Evolutionary conservation across 2,113 vertebrate genomes (phyloP), one percentile per base, ranked within the genome.

Genomic region (Siphamia tubifer): DNA sequence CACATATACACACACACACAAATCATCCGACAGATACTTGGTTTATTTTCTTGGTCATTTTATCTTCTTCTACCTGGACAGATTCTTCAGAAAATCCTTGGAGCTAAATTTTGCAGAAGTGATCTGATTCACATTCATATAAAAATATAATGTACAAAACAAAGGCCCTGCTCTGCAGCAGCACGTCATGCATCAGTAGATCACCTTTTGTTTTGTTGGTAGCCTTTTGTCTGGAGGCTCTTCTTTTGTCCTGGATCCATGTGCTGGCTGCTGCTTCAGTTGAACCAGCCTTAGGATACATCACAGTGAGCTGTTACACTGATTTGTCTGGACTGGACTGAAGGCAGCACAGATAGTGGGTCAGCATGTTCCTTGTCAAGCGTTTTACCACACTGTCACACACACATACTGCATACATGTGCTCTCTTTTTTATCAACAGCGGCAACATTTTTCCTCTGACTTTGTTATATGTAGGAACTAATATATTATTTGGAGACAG

Each of bases 261-360:
- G 36, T 23, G 8, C 20, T 36, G 44, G 21, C 31, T 44, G 25
- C 43, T 19, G 62, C 58, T 61, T 73, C 35, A 24, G 51, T 35
- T 12, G 24, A 73, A 39, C 49, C 20, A 21, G 55, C 70, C 67
- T 35, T 15, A 42, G 69, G 73, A 48, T 5, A 45, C 62, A 28
- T 53, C 67, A 35, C 35, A 12, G 17, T n/a, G 44, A 38, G 15
- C 53, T 1, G 0, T 82, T 35, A 77, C 84, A 10, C 69, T 86
- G 76, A 89, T 89, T 74, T 2, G 68, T 74, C 67, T 79, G 49
- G 83, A 87, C 74, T 79, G 51, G 55, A 42, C 58, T 36, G 38
- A 36, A 84, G 75, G 77, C 74, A 54, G 25, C 19, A 58, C 57
- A 68, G n/a, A 55, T 54, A 65, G 70, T 74, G 60, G 73, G 77